A percentile compares a stretch with the other conserved stretches of the same genome.
phyloP scores from a whole-genome alignment of 2,113 vertebrate genomes.

The Emydura subglobosa region DNA sequence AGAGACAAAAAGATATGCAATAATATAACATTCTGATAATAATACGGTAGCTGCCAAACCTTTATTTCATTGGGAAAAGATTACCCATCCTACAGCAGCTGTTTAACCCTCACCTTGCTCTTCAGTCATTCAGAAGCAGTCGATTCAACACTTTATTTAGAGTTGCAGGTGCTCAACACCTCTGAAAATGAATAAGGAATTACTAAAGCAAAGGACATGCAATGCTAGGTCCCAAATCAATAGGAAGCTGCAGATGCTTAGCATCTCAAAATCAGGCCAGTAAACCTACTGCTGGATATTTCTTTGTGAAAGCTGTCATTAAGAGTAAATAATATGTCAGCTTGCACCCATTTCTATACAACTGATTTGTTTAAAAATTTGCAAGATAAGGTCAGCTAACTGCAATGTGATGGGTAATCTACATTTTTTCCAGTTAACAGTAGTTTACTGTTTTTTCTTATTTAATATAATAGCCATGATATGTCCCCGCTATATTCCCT shows the following conservation, averaged over 20 bases:
- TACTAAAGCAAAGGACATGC: not conserved
- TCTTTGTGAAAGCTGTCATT: not conserved
- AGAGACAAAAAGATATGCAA: slow-evolving; percentile 31
- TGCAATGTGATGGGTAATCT: not conserved
- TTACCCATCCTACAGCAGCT: slow-evolving; percentile 3
- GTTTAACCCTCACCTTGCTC: slow-evolving; percentile 13
- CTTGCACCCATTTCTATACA: not conserved
- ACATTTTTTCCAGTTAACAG: not conserved
- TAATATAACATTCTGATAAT: not conserved
- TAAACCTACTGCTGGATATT: not conserved
- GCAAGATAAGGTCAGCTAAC: not conserved
- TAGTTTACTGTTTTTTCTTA: no score
- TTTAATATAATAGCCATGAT: not conserved
- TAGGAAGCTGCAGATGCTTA: not conserved
- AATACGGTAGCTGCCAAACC: not conserved
- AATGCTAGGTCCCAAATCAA: not conserved
- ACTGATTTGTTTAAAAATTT: not conserved
- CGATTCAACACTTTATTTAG: not conserved
- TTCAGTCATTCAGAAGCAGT: slow-evolving; percentile 11
- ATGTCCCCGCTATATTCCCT: not conserved
- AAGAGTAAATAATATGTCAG: not conserved
- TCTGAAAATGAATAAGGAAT: not conserved
- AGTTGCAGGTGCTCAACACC: not conserved
- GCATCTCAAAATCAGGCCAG: not conserved
- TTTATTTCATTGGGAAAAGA: slow-evolving; percentile 59